phyloP scores from a whole-genome alignment of 2,113 vertebrate species.

The Stictonetta naevosa region DNA sequence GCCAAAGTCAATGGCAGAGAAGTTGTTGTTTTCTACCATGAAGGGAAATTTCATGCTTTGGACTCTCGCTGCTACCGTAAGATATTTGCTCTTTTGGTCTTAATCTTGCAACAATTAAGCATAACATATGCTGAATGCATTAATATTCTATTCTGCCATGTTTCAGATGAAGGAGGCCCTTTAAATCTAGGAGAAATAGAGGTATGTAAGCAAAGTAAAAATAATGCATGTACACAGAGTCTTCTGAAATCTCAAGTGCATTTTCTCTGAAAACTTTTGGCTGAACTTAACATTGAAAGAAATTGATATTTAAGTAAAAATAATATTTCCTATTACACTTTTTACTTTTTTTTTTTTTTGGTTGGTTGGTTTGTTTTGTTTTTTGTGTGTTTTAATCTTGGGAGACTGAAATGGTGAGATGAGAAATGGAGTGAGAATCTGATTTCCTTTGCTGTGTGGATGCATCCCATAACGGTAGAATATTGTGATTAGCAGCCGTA shows the following conservation, averaged over 20 bases:
- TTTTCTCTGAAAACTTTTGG: neutral
- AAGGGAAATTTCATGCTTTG: conserved; percentile 85
- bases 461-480: neutral
- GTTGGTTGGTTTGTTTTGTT: no score
- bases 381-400: neutral
- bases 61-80: conserved; percentile 95
- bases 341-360: no score
- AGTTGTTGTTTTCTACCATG: conserved; percentile 85
- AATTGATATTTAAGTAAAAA: rapidly evolving
- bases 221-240: neutral
- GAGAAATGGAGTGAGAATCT: neutral
- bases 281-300: neutral
- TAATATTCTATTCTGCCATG: neutral
- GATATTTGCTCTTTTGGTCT: conserved; percentile 50
- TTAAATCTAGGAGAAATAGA: conserved; percentile 91
- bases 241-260: neutral
- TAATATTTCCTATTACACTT: neutral
- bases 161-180: conserved; percentile 87
- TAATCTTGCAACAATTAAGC: neutral
- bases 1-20: conserved; percentile 83
- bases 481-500: neutral
- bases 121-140: neutral
- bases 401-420: neutral
- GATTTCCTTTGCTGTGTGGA: neutral
- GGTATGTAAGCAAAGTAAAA: conserved; percentile 75